phyloP scores from a whole-genome alignment of 2,113 vertebrate species.

The Alligator sinensis region DNA sequence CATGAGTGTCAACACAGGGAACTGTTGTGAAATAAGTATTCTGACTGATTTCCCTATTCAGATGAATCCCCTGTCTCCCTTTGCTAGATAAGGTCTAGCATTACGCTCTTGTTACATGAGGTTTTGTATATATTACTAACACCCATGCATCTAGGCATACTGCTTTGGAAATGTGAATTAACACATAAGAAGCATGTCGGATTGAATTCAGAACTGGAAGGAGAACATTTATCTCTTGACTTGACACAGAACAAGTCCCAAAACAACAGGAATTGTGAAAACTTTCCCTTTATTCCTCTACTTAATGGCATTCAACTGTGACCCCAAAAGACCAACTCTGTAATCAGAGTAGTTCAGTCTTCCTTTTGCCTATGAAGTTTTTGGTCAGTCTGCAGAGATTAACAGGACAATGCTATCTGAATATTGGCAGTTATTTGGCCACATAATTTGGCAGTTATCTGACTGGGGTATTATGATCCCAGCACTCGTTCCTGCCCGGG shows the following conservation, averaged over 20 bases:
- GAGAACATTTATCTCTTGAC: background rate
- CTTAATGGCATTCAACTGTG: rapidly evolving
- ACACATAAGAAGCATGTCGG: background rate
- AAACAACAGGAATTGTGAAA: background rate
- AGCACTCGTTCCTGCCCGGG: too few relatives aligned
- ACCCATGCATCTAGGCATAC: too few relatives aligned
- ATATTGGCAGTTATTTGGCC: background rate
- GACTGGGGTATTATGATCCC: too few relatives aligned
- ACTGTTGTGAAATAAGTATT: background rate
- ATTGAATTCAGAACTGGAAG: background rate
- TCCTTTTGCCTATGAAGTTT: background rate
- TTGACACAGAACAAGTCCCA: background rate
- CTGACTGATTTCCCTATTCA: background rate
- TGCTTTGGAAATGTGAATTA: background rate
- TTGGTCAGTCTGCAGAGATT: background rate
- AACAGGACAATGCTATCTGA: background rate
- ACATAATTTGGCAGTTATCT: too few relatives aligned
- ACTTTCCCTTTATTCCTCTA: background rate
- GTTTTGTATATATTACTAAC: background rate
- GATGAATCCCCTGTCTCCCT: background rate
- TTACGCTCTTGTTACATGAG: background rate
- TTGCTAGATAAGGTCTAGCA: background rate
- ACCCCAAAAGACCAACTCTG: background rate
- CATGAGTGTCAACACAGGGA: background rate
- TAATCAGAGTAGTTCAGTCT: background rate